Evolutionary conservation across 2,113 vertebrate genomes (phyloP), one percentile per base, ranked within the genome.

Genomic region (Cricetomys ansorgei): DNA sequence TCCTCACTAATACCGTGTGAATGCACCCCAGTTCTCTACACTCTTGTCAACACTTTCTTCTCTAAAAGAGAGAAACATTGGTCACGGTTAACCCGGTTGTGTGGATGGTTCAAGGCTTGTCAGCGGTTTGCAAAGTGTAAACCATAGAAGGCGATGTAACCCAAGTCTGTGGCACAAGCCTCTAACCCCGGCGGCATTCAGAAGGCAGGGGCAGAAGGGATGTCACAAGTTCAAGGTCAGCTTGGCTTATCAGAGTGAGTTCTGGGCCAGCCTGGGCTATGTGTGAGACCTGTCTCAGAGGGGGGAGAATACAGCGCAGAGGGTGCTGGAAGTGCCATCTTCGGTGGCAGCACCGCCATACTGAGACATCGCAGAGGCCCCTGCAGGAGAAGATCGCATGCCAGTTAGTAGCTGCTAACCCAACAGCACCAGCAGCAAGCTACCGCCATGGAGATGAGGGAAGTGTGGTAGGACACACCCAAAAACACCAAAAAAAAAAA

Each of bases 381-480:
- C 55, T 53, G 31, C 12, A 57, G 53, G 50, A 19, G 80, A 72
- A 86, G 34, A 57, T 92, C 86, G 23, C 55, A 65, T 43, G 50
- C 9, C 53, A 27, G 31, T 37, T 48, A 43, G 59, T 13, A 62
- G 43, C n/a, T 34, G 70, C 92, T 91, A 90, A 73, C 29, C 31
- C 27, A 1, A 77, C 83, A 92, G 64, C 89, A 40, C 43, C 73
- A 45, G 48, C 0, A 5, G 40, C 67, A 88, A 79, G 50, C 45
- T 95, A 43, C 11, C 45, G 79, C 53, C 31, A 48, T 57, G 19
- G 59, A 40, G 89, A 97, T 67, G 94, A 90, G 92, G 97, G 97
- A 98, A 97, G 96, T 91, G 15, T 21, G 27, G 4, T 0, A 15
- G 92, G 62, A 37, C 97, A 95, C 96, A 91, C 95, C 94, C 96